Percentiles rank a stretch among this genome's conserved stretches.
These are phyloP conservation scores for Mesochorus sp. DNA, from an alignment of 2,888 invertebrate species.

Conservation along the genomic window DNA sequence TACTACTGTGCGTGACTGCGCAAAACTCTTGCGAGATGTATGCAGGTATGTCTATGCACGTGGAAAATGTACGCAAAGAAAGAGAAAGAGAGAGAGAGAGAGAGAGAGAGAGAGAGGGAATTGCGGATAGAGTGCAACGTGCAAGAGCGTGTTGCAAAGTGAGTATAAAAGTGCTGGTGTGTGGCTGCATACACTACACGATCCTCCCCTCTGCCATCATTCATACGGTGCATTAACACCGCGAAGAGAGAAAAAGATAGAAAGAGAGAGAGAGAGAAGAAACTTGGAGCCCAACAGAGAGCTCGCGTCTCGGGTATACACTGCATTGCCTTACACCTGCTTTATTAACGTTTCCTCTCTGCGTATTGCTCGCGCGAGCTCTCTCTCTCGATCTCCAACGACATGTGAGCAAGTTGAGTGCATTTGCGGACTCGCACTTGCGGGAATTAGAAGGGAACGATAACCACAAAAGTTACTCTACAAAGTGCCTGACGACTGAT, in stretches of 20 bases:
- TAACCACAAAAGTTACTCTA: constrained; percentile 55
- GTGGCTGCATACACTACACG: constrained; percentile 19
- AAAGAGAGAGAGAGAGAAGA: not conserved
- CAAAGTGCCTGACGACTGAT: too few relatives aligned
- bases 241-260: constrained; percentile 24
- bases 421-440: not conserved
- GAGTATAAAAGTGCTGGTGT: constrained; percentile 12
- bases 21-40: constrained; percentile 19
- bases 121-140: constrained; percentile 5
- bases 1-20: not conserved
- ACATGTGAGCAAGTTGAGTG: not conserved
- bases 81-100: not conserved
- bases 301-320: constrained; percentile 29
- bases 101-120: not conserved
- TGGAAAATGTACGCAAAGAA: constrained; percentile 12
- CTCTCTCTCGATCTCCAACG: constrained; percentile 4
- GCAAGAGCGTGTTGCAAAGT: constrained; percentile 11
- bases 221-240: constrained; percentile 71
- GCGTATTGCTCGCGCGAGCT: constrained; percentile 58
- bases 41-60: constrained; percentile 16
- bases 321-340: constrained; percentile 71
- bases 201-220: constrained; percentile 65
- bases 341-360: constrained; percentile 68
- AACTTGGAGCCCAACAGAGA: constrained; percentile 27
- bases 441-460: constrained; percentile 20